These are phyloP conservation scores for Sander vitreus DNA, from an alignment of 2,113 vertebrate species.

Conservation along the genomic window DNA sequence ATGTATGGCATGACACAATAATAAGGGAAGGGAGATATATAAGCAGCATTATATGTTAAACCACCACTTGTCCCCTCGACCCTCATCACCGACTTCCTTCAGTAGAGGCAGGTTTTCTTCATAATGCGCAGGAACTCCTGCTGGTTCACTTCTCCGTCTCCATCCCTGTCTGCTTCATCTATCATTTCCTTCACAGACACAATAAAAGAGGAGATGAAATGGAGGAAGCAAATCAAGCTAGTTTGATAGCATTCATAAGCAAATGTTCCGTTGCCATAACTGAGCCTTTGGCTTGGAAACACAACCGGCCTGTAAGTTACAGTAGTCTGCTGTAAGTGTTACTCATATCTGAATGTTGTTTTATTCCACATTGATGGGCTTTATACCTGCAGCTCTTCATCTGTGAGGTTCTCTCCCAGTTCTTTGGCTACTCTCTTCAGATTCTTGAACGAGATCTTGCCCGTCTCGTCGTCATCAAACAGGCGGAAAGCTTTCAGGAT, in stretches of 20 bases:
- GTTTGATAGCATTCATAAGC: neutral
- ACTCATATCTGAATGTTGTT: neutral
- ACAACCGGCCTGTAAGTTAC: neutral
- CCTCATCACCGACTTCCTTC: constrained; percentile 53
- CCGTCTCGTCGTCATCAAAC: constrained; percentile 95
- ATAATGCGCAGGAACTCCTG: constrained; percentile 95
- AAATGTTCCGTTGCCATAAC: neutral
- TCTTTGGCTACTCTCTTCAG: constrained; percentile 93
- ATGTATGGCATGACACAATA: constrained; percentile 46
- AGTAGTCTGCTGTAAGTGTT: neutral
- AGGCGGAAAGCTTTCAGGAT: constrained; percentile 95
- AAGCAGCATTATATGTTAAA: constrained; percentile 55
- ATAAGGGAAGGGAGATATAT: constrained; percentile 3
- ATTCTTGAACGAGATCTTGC: constrained; percentile 95
- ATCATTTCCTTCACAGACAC: constrained; percentile 91
- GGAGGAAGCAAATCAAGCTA: neutral
- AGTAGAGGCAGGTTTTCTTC: constrained; percentile 96
- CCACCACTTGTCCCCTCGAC: neutral
- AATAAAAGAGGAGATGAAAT: neutral
- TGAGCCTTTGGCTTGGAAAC: constrained; percentile 15
- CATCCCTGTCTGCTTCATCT: constrained; percentile 92
- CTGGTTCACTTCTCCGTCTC: constrained; percentile 95
- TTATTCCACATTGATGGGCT: neutral
- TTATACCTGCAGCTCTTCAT: constrained; percentile 96
- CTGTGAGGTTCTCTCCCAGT: constrained; percentile 93